Evolutionary conservation across 2,888 invertebrate species (phyloP).

Genomic region (Athripsodes cinereus): DNA sequence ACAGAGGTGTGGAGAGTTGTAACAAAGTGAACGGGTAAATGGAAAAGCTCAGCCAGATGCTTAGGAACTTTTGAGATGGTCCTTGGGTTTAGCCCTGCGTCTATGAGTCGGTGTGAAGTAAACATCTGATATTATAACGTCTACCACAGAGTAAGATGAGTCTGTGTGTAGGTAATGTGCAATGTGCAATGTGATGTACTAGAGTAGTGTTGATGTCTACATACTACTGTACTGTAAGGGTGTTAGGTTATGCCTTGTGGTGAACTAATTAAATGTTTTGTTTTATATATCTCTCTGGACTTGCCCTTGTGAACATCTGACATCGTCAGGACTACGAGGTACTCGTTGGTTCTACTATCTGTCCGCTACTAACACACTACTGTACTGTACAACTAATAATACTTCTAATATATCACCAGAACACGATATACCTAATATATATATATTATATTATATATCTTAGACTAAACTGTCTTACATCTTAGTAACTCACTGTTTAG

Average conservation of each 20-base stretch:
- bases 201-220: neutral
- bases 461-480: slow-evolving; percentile 27
- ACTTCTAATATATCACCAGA: slow-evolving; percentile 28
- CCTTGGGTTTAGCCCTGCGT: slow-evolving; percentile 52
- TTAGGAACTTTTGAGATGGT: slow-evolving; percentile 92
- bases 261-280: slow-evolving; percentile 59
- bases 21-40: slow-evolving; percentile 13
- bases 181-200: neutral
- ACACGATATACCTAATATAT: too few species aligned
- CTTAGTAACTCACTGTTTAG: slow-evolving; percentile 46
- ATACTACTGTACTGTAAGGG: slow-evolving; percentile 28
- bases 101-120: neutral
- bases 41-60: slow-evolving; percentile 38
- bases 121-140: neutral
- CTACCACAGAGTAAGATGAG: neutral
- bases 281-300: slow-evolving; percentile 64
- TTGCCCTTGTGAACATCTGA: slow-evolving; percentile 61
- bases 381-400: slow-evolving; percentile 39
- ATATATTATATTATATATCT: slow-evolving; percentile 30
- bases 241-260: slow-evolving; percentile 29
- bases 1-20: neutral
- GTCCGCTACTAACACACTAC: slow-evolving; percentile 34
- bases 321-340: slow-evolving; percentile 82
- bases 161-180: too few species aligned
- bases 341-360: slow-evolving; percentile 46